Evolutionary conservation across 2,113 vertebrate genomes (phyloP).

Genomic region (Calonectris borealis): DNA sequence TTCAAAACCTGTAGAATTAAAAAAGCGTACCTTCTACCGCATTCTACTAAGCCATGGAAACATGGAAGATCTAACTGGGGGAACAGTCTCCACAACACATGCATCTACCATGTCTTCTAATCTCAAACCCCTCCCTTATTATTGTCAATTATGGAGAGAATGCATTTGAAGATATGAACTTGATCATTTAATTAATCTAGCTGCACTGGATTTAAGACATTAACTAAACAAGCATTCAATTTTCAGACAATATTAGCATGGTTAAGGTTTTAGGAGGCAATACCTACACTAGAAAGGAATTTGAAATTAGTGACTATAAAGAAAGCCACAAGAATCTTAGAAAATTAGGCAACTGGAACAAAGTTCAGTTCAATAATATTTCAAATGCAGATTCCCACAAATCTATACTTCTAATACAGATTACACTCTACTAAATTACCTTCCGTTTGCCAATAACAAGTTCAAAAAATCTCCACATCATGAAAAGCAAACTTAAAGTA

Average conservation of each 20-base stretch:
- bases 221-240: background rate
- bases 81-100: background rate
- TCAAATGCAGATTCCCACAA: background rate
- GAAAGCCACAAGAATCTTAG: background rate
- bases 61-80: background rate
- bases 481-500: background rate
- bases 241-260: background rate
- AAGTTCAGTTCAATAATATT: background rate
- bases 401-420: background rate
- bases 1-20: background rate
- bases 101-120: background rate
- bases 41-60: background rate
- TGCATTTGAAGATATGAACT: background rate
- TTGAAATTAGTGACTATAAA: background rate
- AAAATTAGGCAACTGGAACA: background rate
- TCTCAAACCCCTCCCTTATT: background rate
- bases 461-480: background rate
- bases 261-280: background rate
- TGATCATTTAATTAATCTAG: background rate
- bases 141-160: background rate
- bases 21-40: fast-evolving
- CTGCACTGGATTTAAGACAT: background rate
- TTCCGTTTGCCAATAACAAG: background rate
- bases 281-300: background rate
- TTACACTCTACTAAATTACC: background rate